Percentiles rank a stretch among this genome's conserved stretches.
Evolutionary conservation across 2,113 vertebrate genomes (phyloP).

Genomic region (Xiphophorus hellerii): DNA sequence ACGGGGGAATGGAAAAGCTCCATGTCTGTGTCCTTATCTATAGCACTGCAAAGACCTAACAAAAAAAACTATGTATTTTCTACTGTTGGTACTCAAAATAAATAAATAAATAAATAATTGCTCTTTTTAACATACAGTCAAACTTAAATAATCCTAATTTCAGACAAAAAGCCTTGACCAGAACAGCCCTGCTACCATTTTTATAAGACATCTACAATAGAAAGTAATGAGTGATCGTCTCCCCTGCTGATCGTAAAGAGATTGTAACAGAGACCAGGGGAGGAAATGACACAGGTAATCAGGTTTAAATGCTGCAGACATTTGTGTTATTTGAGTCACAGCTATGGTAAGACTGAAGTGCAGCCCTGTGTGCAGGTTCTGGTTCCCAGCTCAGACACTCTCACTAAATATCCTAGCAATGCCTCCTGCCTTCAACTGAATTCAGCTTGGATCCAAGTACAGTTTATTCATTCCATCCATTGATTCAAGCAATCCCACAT

Average conservation of each 20-base stretch:
- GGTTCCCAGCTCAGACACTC: constrained; percentile 24
- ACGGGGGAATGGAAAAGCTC: too few species aligned
- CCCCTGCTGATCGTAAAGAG: background rate
- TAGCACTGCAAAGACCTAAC: too few species aligned
- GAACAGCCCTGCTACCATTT: background rate
- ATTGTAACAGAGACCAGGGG: background rate
- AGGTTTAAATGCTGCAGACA: background rate
- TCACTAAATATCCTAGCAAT: constrained; percentile 21
- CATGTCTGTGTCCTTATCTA: too few species aligned
- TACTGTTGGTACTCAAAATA: too few species aligned
- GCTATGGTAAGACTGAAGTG: background rate
- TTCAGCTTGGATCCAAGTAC: constrained; percentile 42
- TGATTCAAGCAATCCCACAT: constrained; percentile 44
- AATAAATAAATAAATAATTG: too few species aligned
- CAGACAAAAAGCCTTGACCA: background rate
- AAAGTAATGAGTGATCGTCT: background rate
- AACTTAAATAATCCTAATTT: background rate
- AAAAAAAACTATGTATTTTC: too few species aligned
- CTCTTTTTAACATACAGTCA: too few species aligned
- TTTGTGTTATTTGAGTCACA: background rate
- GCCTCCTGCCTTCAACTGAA: constrained; percentile 32
- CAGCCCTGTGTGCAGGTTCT: background rate
- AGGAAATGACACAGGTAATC: background rate
- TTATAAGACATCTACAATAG: background rate
- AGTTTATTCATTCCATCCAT: constrained; percentile 5